These are phyloP conservation scores for Entomyzon cyanotis DNA, from an alignment of 2,113 vertebrate species.

Conservation along the genomic window DNA sequence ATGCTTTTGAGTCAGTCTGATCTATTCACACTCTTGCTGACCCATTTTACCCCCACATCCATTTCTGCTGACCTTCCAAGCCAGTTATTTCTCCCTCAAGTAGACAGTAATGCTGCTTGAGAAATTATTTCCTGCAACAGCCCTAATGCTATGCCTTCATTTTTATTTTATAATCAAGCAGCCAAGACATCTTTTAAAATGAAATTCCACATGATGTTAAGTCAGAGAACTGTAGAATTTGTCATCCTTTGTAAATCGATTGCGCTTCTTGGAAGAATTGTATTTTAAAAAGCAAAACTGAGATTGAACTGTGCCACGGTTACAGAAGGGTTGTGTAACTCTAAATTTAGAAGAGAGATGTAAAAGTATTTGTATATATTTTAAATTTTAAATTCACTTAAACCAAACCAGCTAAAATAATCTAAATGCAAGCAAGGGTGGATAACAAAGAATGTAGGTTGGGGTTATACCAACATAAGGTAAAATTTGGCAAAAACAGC, in stretches of 20 bases:
- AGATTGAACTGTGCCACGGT: neutral
- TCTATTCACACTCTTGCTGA: neutral
- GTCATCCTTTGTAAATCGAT: neutral
- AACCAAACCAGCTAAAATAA: neutral
- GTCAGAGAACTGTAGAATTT: neutral
- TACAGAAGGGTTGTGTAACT: neutral
- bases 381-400: neutral
- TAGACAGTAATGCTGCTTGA: slow-evolving; percentile 10
- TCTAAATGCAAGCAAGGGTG: neutral
- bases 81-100: slow-evolving; percentile 10
- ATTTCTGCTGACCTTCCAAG: slow-evolving; percentile 25
- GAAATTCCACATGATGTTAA: neutral
- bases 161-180: slow-evolving; percentile 1
- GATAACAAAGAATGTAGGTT: neutral
- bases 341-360: neutral
- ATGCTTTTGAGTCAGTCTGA: neutral
- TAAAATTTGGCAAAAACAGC: neutral
- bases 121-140: neutral
- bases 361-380: neutral
- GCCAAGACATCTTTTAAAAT: neutral
- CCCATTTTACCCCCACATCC: neutral
- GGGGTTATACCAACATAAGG: neutral
- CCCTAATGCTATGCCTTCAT: neutral
- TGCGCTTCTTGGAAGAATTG: neutral
- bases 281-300: neutral